Evolutionary conservation across 1,140 invertebrate species (phyloP).

Genomic region (Microplitis demolitor): DNA sequence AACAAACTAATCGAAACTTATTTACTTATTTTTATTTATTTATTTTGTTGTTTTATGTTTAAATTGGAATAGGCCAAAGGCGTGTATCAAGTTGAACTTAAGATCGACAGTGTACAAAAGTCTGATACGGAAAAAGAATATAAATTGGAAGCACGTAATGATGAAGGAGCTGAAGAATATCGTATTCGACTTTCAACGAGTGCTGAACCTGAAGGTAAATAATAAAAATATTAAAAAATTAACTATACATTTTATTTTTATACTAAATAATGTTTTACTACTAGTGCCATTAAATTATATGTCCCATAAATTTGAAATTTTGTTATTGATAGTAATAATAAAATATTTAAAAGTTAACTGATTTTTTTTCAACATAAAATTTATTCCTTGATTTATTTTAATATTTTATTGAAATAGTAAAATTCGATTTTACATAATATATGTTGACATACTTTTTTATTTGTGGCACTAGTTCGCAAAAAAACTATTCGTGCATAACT

Average conservation of each 20-base stretch:
- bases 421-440: no score
- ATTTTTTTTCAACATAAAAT: no score
- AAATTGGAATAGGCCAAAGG: slow-evolving; percentile 65
- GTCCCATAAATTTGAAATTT: neutral
- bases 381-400: no score
- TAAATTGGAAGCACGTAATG: slow-evolving; percentile 69
- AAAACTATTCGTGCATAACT: no score
- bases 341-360: no score
- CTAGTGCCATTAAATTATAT: neutral
- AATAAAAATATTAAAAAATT: slow-evolving; percentile 19
- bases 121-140: slow-evolving; percentile 76
- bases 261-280: neutral
- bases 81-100: slow-evolving; percentile 69
- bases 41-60: slow-evolving; percentile 25
- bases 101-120: slow-evolving; percentile 70
- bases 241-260: neutral
- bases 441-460: no score
- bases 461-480: no score
- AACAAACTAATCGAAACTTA: neutral
- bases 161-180: slow-evolving; percentile 68
- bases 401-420: no score
- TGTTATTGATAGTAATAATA: no score
- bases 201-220: slow-evolving; percentile 70
- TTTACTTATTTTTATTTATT: neutral
- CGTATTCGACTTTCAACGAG: slow-evolving; percentile 71